Evolutionary conservation across 2,797 vertebrate species (phyloP).

Genomic region (Neostethus bicornis): DNA sequence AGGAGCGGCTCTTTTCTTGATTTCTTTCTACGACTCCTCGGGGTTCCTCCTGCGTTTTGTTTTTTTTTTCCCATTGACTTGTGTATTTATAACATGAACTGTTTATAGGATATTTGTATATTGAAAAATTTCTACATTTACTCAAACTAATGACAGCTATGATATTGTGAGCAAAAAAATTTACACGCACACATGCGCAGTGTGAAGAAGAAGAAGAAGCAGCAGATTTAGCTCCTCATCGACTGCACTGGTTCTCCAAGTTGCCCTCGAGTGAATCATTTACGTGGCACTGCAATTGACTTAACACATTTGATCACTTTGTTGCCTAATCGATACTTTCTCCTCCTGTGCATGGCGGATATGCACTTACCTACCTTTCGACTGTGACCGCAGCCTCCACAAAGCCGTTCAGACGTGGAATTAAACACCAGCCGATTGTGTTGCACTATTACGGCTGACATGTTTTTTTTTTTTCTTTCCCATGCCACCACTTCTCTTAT

Average conservation of each 20-base stretch:
- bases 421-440: slow-evolving; percentile 34
- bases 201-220: slow-evolving; percentile 53
- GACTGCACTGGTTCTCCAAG: slow-evolving; percentile 69
- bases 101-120: slow-evolving; percentile 82
- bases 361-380: slow-evolving; percentile 58
- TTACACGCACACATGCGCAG: slow-evolving; percentile 55
- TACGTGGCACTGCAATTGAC: slow-evolving; percentile 43
- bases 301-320: slow-evolving; percentile 56
- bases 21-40: slow-evolving; percentile 52
- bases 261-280: slow-evolving; percentile 42
- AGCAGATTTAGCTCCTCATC: slow-evolving; percentile 67
- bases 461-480: slow-evolving; percentile 35
- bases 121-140: slow-evolving; percentile 79
- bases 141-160: slow-evolving; percentile 78
- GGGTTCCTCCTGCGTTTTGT: slow-evolving; percentile 68
- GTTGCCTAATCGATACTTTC: slow-evolving; percentile 61
- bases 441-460: slow-evolving; percentile 42
- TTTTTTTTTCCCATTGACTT: too few species aligned
- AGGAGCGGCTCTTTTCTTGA: slow-evolving; percentile 51
- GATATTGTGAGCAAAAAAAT: slow-evolving; percentile 71
- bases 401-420: slow-evolving; percentile 19
- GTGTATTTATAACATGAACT: slow-evolving; percentile 79
- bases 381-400: slow-evolving; percentile 53
- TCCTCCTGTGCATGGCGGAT: slow-evolving; percentile 46
- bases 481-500: slow-evolving; percentile 18